These are phyloP conservation scores for Tetranychus piercei DNA, from an alignment of 2,888 invertebrate species.

Conservation along the genomic window DNA sequence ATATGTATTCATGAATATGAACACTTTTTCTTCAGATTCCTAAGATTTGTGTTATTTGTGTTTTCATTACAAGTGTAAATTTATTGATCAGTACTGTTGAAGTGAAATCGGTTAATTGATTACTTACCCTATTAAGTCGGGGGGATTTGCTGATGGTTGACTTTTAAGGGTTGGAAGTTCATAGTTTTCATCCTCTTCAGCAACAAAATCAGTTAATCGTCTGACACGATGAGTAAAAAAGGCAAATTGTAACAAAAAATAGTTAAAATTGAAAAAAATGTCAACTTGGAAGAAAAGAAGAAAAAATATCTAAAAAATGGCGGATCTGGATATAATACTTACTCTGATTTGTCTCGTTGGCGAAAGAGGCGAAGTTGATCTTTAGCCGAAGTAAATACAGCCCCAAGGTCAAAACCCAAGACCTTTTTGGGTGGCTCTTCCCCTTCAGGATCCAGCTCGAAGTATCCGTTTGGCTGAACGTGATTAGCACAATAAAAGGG, in stretches of 20 bases:
- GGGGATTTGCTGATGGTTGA: constrained; percentile 2
- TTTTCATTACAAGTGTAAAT: too few species aligned
- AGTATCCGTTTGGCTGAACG: background rate
- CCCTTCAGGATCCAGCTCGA: constrained; percentile 6
- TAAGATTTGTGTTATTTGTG: too few species aligned
- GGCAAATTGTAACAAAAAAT: too few species aligned
- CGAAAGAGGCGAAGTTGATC: constrained; percentile 9
- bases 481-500: background rate
- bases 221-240: background rate
- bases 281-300: too few species aligned
- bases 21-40: too few species aligned
- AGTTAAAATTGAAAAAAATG: background rate
- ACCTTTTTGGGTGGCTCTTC: constrained; percentile 7
- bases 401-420: background rate
- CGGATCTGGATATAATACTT: background rate
- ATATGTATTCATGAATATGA: too few species aligned
- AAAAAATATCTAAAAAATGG: too few species aligned
- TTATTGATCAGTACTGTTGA: too few species aligned
- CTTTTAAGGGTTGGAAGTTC: constrained; percentile 12
- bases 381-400: background rate
- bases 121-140: constrained; percentile 14
- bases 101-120: background rate
- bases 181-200: constrained; percentile 9
- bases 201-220: constrained; percentile 8
- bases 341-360: constrained; percentile 11